These are phyloP conservation scores for Eremophila alpestris DNA, from an alignment of 2,797 vertebrate genomes.

Conservation along the genomic window DNA sequence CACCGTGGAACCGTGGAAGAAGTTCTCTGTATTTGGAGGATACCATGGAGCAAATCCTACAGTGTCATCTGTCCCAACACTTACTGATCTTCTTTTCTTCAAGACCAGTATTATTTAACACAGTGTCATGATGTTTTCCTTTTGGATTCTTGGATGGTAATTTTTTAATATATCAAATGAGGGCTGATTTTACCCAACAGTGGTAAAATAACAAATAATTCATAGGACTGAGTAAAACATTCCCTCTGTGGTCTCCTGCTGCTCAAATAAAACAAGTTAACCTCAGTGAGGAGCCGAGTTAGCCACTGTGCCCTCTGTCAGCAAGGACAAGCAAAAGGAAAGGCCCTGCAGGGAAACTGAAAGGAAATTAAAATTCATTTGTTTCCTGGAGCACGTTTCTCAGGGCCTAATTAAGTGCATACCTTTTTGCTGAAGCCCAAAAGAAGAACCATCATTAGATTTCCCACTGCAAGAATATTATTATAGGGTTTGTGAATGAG, in stretches of 20 bases:
- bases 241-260: neutral
- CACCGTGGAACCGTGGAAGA: neutral
- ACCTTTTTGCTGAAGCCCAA: neutral
- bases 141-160: neutral
- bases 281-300: neutral
- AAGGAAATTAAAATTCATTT: neutral
- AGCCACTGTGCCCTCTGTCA: neutral
- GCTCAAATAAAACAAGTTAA: neutral
- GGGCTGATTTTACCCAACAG: neutral
- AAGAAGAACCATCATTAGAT: neutral
- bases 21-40: neutral
- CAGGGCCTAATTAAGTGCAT: neutral
- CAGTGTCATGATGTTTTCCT: neutral
- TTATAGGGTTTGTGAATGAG: neutral
- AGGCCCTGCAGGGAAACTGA: neutral
- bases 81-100: neutral
- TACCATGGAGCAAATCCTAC: neutral
- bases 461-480: neutral
- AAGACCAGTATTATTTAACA: neutral
- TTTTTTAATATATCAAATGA: neutral
- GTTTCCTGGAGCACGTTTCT: neutral
- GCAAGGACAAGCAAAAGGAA: neutral
- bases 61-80: fast-evolving
- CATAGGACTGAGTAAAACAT: neutral
- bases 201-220: neutral